Evolutionary conservation across 2,888 invertebrate genomes (phyloP).

Genomic region (Hymenopus coronatus): DNA sequence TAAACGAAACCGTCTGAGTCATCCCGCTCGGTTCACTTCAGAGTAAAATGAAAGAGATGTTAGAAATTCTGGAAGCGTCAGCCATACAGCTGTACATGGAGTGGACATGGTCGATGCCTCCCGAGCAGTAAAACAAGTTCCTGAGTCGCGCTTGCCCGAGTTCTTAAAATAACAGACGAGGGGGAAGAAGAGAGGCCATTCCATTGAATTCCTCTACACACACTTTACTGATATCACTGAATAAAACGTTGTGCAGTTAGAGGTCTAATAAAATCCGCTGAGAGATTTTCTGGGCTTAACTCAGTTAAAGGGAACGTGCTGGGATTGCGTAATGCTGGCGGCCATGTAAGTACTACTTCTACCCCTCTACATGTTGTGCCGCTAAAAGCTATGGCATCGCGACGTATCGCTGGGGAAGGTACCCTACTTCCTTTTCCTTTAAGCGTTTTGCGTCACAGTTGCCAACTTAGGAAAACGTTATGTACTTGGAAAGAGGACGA

Average conservation of each 20-base stretch:
- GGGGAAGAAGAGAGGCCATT: not conserved
- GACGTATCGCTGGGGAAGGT: too few species aligned
- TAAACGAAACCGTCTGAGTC: too few species aligned
- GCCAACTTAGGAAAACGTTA: too few species aligned
- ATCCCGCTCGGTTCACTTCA: too few species aligned
- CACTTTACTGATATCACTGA: slow-evolving; percentile 10
- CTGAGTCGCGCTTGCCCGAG: not conserved
- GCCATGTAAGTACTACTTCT: not conserved
- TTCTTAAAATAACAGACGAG: not conserved
- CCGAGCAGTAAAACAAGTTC: not conserved
- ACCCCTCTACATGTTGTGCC: not conserved
- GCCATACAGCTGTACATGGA: too few species aligned
- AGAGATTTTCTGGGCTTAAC: slow-evolving; percentile 6
- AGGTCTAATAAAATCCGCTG: slow-evolving; percentile 10
- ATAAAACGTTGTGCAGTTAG: slow-evolving; percentile 11
- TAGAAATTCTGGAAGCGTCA: too few species aligned
- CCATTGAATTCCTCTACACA: not conserved
- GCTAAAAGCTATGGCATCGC: not conserved
- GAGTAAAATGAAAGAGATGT: too few species aligned
- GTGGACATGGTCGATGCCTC: too few species aligned
- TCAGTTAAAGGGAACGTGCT: slow-evolving; percentile 12
- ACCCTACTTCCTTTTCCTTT: too few species aligned
- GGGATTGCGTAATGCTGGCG: not conserved
- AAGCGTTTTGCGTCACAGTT: too few species aligned
- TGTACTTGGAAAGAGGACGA: too few species aligned